Evolutionary conservation across 2,888 invertebrate species (phyloP).

Genomic region (Ariolimax columbianus): DNA sequence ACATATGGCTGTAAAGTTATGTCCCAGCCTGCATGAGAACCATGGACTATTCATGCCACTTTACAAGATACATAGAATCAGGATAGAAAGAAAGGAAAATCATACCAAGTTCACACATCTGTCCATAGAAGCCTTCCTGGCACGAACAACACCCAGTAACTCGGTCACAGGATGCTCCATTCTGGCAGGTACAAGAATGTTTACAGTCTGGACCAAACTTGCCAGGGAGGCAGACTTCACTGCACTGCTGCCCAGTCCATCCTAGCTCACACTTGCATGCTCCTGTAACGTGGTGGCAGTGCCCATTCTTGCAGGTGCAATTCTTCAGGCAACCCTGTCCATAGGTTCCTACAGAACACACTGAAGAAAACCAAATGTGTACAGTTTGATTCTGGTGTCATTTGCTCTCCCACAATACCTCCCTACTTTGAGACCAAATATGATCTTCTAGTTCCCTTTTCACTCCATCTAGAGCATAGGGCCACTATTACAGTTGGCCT

Average conservation of each 20-base stretch:
- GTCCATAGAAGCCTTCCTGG: constrained; percentile 87
- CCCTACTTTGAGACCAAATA: too few species aligned
- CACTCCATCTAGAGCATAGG: too few species aligned
- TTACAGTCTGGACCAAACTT: constrained; percentile 71
- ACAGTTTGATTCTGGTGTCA: neutral
- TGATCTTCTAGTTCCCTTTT: too few species aligned
- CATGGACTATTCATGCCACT: neutral
- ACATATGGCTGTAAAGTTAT: too few species aligned
- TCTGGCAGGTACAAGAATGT: constrained; percentile 76
- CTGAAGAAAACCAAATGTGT: constrained; percentile 52
- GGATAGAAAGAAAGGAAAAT: neutral
- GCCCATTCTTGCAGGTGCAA: constrained; percentile 93
- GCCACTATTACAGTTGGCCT: too few species aligned
- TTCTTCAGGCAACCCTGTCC: constrained; percentile 85
- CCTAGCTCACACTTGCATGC: constrained; percentile 78
- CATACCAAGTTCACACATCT: constrained; percentile 83
- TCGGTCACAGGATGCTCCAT: constrained; percentile 71
- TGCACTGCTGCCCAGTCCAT: constrained; percentile 78
- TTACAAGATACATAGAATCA: neutral
- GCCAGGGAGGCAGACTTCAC: constrained; percentile 71
- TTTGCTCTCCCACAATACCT: too few species aligned
- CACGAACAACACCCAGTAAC: constrained; percentile 82
- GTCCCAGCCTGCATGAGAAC: too few species aligned
- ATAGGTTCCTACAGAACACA: constrained; percentile 87
- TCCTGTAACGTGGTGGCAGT: constrained; percentile 94